phyloP scores from a whole-genome alignment of 2,888 invertebrate genomes.

The Hyalella azteca region DNA sequence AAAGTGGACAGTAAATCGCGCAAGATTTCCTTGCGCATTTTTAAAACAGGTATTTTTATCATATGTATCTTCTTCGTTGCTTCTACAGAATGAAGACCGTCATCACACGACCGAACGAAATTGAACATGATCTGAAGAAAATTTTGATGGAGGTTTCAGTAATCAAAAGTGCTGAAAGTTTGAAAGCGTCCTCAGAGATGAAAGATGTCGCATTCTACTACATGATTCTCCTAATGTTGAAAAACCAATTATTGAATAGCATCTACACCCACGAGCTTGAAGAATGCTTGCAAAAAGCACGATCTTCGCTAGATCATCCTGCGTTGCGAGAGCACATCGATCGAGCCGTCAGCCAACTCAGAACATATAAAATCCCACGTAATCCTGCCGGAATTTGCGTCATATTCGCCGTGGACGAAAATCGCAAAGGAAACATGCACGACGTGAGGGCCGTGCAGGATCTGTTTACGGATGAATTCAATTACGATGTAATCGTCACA shows the following conservation, averaged over 20 bases:
- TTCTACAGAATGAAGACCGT: slow-evolving; percentile 1
- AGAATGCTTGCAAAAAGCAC: background rate
- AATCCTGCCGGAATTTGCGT: slow-evolving; percentile 52
- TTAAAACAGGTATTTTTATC: too few species aligned
- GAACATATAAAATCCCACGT: slow-evolving; percentile 44
- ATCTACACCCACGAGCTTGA: slow-evolving; percentile 48
- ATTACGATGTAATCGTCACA: slow-evolving; percentile 50
- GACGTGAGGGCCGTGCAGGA: slow-evolving; percentile 44
- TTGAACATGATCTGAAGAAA: background rate
- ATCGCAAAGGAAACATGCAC: slow-evolving; percentile 40
- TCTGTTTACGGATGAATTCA: slow-evolving; percentile 45
- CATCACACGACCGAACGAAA: background rate
- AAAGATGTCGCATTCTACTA: slow-evolving; percentile 56
- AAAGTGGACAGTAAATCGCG: too few species aligned
- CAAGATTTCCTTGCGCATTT: too few species aligned
- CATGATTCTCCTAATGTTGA: slow-evolving; percentile 44
- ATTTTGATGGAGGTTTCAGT: background rate
- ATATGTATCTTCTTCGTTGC: too few species aligned
- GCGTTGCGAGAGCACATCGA: background rate
- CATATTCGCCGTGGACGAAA: slow-evolving; percentile 47
- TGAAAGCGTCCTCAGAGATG: slow-evolving; percentile 11
- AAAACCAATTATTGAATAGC: slow-evolving; percentile 43
- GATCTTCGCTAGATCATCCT: background rate
- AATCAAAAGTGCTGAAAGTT: background rate
- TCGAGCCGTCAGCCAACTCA: background rate